Evolutionary conservation across 2,113 vertebrate species (phyloP), one percentile per base, ranked within the genome.

Genomic region (Ictidomys tridecemlineatus): DNA sequence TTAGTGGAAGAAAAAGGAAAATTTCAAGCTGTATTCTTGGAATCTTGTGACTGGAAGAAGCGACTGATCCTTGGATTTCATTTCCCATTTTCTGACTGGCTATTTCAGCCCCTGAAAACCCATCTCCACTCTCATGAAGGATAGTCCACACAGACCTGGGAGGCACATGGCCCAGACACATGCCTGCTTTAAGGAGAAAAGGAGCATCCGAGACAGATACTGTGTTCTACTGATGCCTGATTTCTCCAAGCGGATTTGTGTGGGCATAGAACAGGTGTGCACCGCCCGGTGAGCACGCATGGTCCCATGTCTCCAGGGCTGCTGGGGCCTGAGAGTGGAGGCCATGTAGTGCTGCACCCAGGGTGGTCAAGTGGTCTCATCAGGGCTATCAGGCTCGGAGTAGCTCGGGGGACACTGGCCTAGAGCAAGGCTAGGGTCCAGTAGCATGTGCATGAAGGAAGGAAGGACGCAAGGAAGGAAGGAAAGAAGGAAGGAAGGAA

Each of bases 131-230:
- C 34, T 82, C 69, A 63, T 26, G 34, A 48, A 56, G 42, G 13
- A 24, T 2, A 4, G 28, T 9, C 8, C 5, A 0, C n/a, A 39
- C 8, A 26, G 24, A 37, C 5, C 5, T 2, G 9, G 73, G 12
- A 73, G 2, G 13, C 18, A 9, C 8, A 5, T 4, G 34, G 48
- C 76, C 4, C 30, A 28, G 8, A 2, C 10, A 14, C 2, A 0
- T 39, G 61, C 72, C 45, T 76, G 39, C 37, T 45, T 74, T 45
- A 17, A 61, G 28, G 22, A 56, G 18, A 20, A 56, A 69, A 51
- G 30, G 72, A 45, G 11, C 8, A 34, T 7, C 7, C 1, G 51
- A 67, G 32, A 28, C n/a, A 14, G 8, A 16, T 3, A 22, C 20
- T 61, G 53, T 17, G 17, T 51, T 28, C 51, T 61, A 16, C 30